These are phyloP conservation scores for Cirrhinus molitorella DNA, from an alignment of 2,797 vertebrate genomes.

Conservation along the genomic window DNA sequence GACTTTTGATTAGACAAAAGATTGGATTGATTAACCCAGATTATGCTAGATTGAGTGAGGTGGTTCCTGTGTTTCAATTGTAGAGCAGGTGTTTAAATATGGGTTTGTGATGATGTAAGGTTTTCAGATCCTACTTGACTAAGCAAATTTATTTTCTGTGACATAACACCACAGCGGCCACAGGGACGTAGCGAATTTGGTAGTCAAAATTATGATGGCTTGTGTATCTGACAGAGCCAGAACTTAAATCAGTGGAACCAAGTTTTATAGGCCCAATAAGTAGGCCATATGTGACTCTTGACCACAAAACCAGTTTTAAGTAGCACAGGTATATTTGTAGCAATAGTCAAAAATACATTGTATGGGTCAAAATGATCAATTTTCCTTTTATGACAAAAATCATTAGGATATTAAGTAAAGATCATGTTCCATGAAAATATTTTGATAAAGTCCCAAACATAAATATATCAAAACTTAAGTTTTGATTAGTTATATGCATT, in stretches of 20 bases:
- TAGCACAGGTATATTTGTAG: too few relatives aligned
- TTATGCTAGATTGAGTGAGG: slow-evolving; percentile 61
- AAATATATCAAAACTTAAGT: too few relatives aligned
- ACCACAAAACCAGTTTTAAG: too few relatives aligned
- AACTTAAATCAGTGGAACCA: background rate
- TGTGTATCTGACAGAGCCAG: slow-evolving; percentile 25
- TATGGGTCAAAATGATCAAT: too few relatives aligned
- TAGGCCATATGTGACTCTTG: background rate
- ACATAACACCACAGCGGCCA: slow-evolving; percentile 1
- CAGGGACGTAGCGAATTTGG: slow-evolving; percentile 46
- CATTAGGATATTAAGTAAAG: too few relatives aligned
- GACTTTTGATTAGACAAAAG: slow-evolving; percentile 26
- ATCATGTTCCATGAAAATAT: too few relatives aligned
- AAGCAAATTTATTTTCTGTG: slow-evolving; percentile 55
- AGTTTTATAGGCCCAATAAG: background rate
- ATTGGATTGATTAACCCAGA: slow-evolving; percentile 65
- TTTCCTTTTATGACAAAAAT: too few relatives aligned
- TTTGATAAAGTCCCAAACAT: too few relatives aligned
- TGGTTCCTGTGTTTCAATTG: slow-evolving; percentile 31
- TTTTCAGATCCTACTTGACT: slow-evolving; percentile 28
- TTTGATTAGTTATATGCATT: too few relatives aligned
- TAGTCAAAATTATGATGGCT: slow-evolving; percentile 41
- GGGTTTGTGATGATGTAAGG: background rate
- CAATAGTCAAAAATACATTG: too few relatives aligned
- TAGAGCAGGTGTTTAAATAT: slow-evolving; percentile 52